Conservation (phyloP, 1,140 invertebrate genomes). For the Bombus affinis region DNA sequence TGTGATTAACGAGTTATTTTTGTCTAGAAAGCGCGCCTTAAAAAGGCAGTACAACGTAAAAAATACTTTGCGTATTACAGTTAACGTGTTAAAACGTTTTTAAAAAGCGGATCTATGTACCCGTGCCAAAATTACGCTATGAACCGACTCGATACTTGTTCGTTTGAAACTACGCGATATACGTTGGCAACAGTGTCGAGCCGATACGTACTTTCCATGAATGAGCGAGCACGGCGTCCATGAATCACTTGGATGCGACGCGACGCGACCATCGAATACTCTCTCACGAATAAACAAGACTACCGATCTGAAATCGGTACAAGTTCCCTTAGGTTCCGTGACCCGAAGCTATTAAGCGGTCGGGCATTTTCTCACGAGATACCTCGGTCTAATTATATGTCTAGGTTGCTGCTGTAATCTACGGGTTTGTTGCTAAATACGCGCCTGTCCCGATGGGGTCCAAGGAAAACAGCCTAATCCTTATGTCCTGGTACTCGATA, state of each 20-base stretch:
- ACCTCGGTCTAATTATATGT: conserved; percentile 80
- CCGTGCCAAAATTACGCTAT: too few species aligned
- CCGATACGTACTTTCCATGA: background rate
- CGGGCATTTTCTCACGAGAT: conserved; percentile 80
- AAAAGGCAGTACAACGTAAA: too few species aligned
- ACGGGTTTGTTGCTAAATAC: conserved; percentile 78
- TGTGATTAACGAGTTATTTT: too few species aligned
- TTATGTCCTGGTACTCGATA: conserved; percentile 63
- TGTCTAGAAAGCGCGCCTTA: too few species aligned
- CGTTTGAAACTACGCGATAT: background rate
- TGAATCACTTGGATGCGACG: conserved; percentile 24
- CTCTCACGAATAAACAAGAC: conserved; percentile 60
- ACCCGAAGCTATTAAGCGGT: conserved; percentile 75
- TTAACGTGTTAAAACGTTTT: too few species aligned
- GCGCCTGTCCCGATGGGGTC: conserved; percentile 38
- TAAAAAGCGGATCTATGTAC: too few species aligned
- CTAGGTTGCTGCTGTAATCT: conserved; percentile 79
- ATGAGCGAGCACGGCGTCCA: background rate
- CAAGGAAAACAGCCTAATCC: conserved; percentile 73
- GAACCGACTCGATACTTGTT: background rate
- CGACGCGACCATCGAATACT: background rate
- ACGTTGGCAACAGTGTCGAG: background rate
- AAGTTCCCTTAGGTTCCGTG: conserved; percentile 72
- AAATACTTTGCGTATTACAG: too few species aligned
- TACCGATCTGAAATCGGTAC: conserved; percentile 48